Evolutionary conservation across 1,140 invertebrate genomes (phyloP).

Genomic region (Metopolophium dirhodum): DNA sequence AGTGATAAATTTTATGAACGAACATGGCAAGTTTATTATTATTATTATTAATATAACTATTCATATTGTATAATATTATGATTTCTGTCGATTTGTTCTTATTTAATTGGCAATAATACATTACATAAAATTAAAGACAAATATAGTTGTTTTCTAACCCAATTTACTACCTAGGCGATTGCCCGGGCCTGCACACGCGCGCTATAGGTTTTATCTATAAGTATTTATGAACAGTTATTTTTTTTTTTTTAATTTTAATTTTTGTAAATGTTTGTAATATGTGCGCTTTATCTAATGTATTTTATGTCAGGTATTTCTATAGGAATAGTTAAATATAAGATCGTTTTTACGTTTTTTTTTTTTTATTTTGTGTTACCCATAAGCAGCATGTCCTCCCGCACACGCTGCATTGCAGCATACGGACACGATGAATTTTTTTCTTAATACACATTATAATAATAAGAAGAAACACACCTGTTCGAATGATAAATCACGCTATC

Average conservation of each 20-base stretch:
- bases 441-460: conserved; percentile 17
- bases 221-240: background rate
- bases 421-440: background rate
- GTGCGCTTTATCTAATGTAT: background rate
- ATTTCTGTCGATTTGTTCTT: background rate
- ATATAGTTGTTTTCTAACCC: background rate
- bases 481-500: conserved; percentile 53
- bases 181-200: background rate
- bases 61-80: background rate
- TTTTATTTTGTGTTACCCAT: background rate
- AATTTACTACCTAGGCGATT: background rate
- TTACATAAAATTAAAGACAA: background rate
- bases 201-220: background rate
- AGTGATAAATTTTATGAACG: background rate
- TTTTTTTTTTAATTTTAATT: background rate
- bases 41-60: background rate
- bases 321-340: background rate
- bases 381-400: background rate
- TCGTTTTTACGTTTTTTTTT: background rate
- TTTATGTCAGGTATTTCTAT: background rate
- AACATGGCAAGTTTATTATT: background rate
- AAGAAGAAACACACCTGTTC: conserved; percentile 32
- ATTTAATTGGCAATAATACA: conserved; percentile 20
- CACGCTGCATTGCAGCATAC: background rate
- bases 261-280: background rate